Conservation (phyloP, 2,888 invertebrate species). For the Microchrysa polita region DNA sequence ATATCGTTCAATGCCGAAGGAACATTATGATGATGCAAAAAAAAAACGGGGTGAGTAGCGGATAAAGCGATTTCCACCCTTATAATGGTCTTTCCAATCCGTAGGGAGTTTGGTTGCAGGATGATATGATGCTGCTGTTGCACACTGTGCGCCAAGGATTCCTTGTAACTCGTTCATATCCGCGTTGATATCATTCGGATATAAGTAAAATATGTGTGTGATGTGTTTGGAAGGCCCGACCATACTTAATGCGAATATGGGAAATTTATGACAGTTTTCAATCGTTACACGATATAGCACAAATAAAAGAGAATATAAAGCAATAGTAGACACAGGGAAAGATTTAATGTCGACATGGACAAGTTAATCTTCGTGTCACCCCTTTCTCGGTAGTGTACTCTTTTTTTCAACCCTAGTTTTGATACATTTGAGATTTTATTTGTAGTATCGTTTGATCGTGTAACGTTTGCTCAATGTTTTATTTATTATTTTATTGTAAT, state of each 20-base stretch:
- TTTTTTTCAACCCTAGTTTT: neutral
- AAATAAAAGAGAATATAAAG: too few relatives aligned
- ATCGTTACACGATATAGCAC: conserved; percentile 19
- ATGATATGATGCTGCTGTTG: conserved; percentile 16
- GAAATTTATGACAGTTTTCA: conserved; percentile 49
- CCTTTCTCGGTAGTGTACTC: conserved; percentile 19
- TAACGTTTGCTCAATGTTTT: neutral
- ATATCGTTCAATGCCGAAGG: too few relatives aligned
- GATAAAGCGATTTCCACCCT: conserved; percentile 50
- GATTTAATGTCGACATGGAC: conserved; percentile 33
- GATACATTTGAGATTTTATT: conserved; percentile 3
- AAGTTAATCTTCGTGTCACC: conserved; percentile 42
- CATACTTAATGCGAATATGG: conserved; percentile 50
- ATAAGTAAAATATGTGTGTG: neutral
- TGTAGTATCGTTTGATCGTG: conserved; percentile 3
- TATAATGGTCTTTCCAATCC: conserved; percentile 39
- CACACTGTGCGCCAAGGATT: conserved; percentile 14
- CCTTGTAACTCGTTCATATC: too few relatives aligned
- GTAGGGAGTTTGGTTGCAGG: conserved; percentile 27
- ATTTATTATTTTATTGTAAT: conserved; percentile 9
- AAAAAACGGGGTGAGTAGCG: conserved; percentile 43
- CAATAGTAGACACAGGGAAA: conserved; percentile 4
- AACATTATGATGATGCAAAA: too few relatives aligned
- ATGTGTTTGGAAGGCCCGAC: conserved; percentile 33
- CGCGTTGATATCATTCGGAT: conserved; percentile 36